Conservation (phyloP, 2,888 invertebrate species). For the Pterostichus madidus region DNA sequence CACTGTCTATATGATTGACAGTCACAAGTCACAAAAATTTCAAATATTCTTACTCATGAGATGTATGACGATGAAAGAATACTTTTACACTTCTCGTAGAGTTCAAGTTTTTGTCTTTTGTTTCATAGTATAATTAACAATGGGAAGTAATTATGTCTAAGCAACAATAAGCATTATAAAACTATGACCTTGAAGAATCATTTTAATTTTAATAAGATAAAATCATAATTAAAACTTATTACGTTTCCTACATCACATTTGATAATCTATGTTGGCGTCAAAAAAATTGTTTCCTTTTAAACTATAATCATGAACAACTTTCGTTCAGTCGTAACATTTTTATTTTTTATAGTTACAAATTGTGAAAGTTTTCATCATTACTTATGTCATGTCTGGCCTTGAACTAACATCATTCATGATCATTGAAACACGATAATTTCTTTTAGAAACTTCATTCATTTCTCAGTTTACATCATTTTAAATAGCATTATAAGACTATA, state of each 20-base stretch:
- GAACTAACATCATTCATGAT: conserved; percentile 52
- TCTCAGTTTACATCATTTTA: no score
- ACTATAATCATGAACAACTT: conserved; percentile 11
- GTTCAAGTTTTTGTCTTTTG: conserved; percentile 32
- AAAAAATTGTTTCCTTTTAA: conserved; percentile 43
- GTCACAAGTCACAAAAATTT: no score
- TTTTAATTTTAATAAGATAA: conserved; percentile 30
- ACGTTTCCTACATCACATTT: conserved; percentile 8
- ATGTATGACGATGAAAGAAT: background rate
- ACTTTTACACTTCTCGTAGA: background rate
- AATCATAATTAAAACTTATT: conserved; percentile 46
- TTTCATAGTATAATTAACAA: conserved; percentile 40
- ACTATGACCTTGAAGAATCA: conserved; percentile 41
- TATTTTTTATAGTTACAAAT: conserved; percentile 44
- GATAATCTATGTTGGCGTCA: conserved; percentile 30
- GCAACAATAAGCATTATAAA: conserved; percentile 50
- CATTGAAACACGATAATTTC: conserved; percentile 30
- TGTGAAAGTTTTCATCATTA: conserved; percentile 49
- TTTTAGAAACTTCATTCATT: conserved; percentile 14
- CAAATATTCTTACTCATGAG: background rate
- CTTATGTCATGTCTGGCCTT: conserved; percentile 48
- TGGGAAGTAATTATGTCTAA: conserved; percentile 46
- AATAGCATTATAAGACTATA: no score
- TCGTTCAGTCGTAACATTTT: conserved; percentile 32
- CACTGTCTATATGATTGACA: no score